phyloP scores from a whole-genome alignment of 1,140 invertebrate genomes.

The Microplitis mediator region DNA sequence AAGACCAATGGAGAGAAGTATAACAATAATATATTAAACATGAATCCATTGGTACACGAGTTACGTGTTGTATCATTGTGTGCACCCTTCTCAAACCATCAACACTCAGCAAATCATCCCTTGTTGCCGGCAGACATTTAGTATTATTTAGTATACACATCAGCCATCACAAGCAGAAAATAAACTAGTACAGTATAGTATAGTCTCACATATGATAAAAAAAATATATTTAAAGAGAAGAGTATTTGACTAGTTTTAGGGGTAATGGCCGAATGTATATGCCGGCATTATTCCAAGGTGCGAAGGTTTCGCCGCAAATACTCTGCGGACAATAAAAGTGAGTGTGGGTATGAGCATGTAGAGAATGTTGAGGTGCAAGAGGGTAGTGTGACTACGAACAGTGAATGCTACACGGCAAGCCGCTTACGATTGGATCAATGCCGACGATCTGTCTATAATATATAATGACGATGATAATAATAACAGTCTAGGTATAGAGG shows the following conservation, averaged over 20 bases:
- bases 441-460: slow-evolving; percentile 24
- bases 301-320: slow-evolving; percentile 21
- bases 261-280: slow-evolving; percentile 6
- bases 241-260: slow-evolving; percentile 23
- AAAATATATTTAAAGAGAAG: slow-evolving; percentile 1
- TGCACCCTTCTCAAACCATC: background rate
- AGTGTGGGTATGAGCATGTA: background rate
- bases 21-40: background rate
- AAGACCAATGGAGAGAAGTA: background rate
- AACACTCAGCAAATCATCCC: background rate
- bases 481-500: background rate
- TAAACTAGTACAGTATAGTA: background rate
- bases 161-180: background rate
- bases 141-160: background rate
- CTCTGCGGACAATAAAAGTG: slow-evolving; percentile 23
- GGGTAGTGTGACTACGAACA: background rate
- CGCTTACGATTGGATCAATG: background rate
- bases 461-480: slow-evolving; percentile 11
- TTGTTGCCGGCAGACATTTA: background rate
- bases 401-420: background rate
- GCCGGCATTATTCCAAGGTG: slow-evolving; percentile 26
- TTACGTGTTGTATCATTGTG: slow-evolving; percentile 22
- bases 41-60: slow-evolving; percentile 6
- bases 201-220: background rate
- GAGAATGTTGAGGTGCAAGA: background rate